Evolutionary conservation across 2,888 invertebrate genomes (phyloP), one percentile per base, ranked within the genome.

Genomic region (Diploptera punctata): DNA sequence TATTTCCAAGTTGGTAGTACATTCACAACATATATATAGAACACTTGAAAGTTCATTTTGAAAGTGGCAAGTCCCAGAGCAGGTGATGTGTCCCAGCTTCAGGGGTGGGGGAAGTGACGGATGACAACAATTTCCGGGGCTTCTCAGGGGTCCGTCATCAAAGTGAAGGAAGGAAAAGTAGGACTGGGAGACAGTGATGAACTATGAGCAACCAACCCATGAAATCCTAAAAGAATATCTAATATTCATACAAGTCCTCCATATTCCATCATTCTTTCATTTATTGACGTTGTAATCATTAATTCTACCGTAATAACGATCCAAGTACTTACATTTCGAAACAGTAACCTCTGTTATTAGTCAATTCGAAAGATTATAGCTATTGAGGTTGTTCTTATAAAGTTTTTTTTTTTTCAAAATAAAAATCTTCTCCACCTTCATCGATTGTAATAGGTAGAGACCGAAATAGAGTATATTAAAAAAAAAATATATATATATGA

Each of bases 41-140:
- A 52, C 57, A 29, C 29, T 57, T 29, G 57, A 57, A 57, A 57
- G 57, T 57, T 57, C 57, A 57, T 57, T 57, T n/a, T 57, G n/a
- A 57, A 57, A 57, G 57, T 57, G 57, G 57, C 57, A 52, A 21
- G 52, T 52, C 24, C 52, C 52, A 18, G 52, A 24, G 24, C 52
- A 29, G 57, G 57, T 29, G 57, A 26, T 16, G 57, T n/a, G 57
- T 57, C 57, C 2, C 57, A 24, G 57, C 24, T 1, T 2, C 7
- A 19, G 19, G 33, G 29, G 19, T n/a, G 19, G 19, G 21, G 38
- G 61, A 19, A 61, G 62, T 65, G 65, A 65, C 65, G 43, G 65
- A 65, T 65, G 47, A 47, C 65, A 65, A 65, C 65, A 65, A 65
- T 65, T 65, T 65, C 65, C 65, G 65, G 65, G 29, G 33, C 44